Evolutionary conservation across 2,797 vertebrate genomes (phyloP).

Genomic region (Pseudochromis fuscus): DNA sequence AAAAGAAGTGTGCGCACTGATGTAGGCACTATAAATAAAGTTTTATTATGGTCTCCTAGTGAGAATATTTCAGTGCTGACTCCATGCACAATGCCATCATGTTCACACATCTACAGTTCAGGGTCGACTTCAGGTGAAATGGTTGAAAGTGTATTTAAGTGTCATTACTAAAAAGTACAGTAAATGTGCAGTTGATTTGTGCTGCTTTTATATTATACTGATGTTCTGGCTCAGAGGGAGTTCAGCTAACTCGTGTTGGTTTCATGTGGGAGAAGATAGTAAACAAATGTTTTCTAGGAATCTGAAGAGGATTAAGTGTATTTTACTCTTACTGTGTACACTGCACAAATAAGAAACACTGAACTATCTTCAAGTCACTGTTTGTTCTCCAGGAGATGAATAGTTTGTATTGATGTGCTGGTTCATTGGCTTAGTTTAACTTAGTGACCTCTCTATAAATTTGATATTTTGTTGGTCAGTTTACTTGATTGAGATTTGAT

Average conservation of each 20-base stretch:
- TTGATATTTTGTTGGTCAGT: constrained; percentile 27
- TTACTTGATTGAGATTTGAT: not conserved
- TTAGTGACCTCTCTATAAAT: constrained; percentile 27
- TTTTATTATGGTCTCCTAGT: too few species aligned
- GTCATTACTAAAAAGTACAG: not conserved
- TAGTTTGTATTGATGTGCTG: not conserved
- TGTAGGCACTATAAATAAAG: too few species aligned
- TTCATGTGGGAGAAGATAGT: constrained; percentile 2
- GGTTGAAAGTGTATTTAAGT: too few species aligned
- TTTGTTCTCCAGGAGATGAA: not conserved
- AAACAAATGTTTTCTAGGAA: constrained; percentile 21
- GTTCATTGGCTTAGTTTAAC: constrained; percentile 2
- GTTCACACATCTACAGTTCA: too few species aligned
- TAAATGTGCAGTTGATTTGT: not conserved
- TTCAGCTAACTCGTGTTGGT: not conserved
- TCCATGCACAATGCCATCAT: too few species aligned
- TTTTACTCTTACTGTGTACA: not conserved
- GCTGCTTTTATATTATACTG: not conserved
- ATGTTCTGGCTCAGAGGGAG: constrained; percentile 7
- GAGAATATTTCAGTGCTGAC: too few species aligned
- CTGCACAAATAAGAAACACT: not conserved
- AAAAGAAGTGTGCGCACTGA: constrained; percentile 1
- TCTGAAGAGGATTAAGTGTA: not conserved
- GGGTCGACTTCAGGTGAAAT: too few species aligned
- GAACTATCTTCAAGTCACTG: not conserved